Conservation (phyloP, 2,888 invertebrate genomes). For the Polyommatus icarus region DNA sequence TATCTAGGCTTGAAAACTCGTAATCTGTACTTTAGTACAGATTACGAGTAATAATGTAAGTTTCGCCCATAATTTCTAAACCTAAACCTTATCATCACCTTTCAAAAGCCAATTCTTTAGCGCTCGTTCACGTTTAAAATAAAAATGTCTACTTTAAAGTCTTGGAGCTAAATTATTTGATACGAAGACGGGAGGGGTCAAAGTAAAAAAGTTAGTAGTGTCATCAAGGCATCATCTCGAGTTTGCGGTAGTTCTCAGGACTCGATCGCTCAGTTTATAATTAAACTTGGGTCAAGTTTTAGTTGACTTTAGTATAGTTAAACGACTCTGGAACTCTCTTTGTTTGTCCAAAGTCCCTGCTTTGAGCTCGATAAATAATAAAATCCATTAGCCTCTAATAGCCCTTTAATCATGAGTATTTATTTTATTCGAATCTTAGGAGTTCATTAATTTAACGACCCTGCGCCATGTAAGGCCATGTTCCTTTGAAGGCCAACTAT, state of each 20-base stretch:
- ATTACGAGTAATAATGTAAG: too few species aligned
- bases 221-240: conserved; percentile 53
- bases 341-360: conserved; percentile 60
- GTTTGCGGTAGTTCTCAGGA: conserved; percentile 63
- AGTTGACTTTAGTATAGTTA: conserved; percentile 63
- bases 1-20: too few species aligned
- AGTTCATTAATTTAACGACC: conserved; percentile 25
- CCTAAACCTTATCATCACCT: too few species aligned
- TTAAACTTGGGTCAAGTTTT: conserved; percentile 73
- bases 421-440: conserved; percentile 3
- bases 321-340: conserved; percentile 60
- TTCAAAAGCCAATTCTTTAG: neutral
- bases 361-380: conserved; percentile 31
- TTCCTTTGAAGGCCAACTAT: too few species aligned
- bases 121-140: neutral
- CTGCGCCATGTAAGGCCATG: too few species aligned
- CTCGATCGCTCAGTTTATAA: conserved; percentile 73
- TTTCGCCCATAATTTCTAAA: too few species aligned
- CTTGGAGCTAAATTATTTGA: conserved; percentile 35
- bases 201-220: conserved; percentile 30
- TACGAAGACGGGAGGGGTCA: conserved; percentile 49
- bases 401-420: conserved; percentile 48
- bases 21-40: too few species aligned
- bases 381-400: conserved; percentile 51
- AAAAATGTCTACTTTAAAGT: neutral